Evolutionary conservation across 2,797 vertebrate species (phyloP), one percentile per base, ranked within the genome.

Genomic region (Ibycter americanus): DNA sequence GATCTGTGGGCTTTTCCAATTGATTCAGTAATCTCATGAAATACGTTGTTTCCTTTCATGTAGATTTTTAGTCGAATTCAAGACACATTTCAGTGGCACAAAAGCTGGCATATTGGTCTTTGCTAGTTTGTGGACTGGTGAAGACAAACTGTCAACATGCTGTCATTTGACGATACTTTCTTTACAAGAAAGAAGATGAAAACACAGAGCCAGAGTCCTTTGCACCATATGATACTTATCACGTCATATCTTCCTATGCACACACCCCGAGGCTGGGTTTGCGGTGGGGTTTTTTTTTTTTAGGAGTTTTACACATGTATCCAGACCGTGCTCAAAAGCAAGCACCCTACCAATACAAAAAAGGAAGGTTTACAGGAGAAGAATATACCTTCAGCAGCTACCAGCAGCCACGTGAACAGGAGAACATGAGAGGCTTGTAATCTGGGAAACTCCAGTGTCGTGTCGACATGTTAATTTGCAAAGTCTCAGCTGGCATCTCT

Each of bases 351-450:
- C 40, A 21, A 8, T 4, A 49, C 36, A 15, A 19, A 77, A 52
- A 68, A 31, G 29, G 26, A 56, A 72, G 25, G 22, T 16, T 78
- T 52, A 51, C 12, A 38, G 29, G 47, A 32, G 32, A 23, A 42
- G 22, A 40, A 31, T 1, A 4, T 4, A 20, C 6, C 34, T 25
- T 61, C 9, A 31, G 20, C 47, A 62, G 40, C 42, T 42, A 65
- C n/a, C 32, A 49, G 23, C 59, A 66, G 25, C 27, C 12, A 17
- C 1, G 4, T 4, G 17, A 87, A 34, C 34, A n/a, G 0, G 1
- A 54, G n/a, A 70, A 44, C 26, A 22, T 0, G 8, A 51, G 40
- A 12, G 42, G 27, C 6, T 31, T 16, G n/a, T 42, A 5, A 32
- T 12, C 8, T 52, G 56, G 71, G 66, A 52, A 85, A 21, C 4